Conservation (phyloP, 1,140 invertebrate species). For the Diploscapter pachys region DNA sequence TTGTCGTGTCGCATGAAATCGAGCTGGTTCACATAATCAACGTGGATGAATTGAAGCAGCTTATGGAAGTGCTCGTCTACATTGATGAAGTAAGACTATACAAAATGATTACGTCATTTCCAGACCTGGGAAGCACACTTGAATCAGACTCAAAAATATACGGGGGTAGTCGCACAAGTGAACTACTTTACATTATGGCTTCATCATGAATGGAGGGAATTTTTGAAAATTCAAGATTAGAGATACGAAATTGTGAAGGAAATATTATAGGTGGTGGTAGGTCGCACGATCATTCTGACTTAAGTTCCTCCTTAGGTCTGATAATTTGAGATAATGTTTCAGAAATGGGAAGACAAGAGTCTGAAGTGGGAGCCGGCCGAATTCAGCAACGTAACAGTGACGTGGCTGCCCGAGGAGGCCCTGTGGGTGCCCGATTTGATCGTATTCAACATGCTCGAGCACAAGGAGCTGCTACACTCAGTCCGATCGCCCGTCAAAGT, state of each 20-base stretch:
- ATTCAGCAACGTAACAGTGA: constrained; percentile 41
- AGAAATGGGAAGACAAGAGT: constrained; percentile 52
- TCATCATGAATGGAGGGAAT: too few species aligned
- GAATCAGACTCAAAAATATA: background rate
- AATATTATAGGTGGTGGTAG: background rate
- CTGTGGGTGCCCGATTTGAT: constrained; percentile 57
- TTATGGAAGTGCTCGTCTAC: constrained; percentile 43
- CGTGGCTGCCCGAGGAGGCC: constrained; percentile 47
- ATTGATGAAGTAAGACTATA: constrained; percentile 31
- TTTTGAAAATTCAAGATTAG: constrained; percentile 8
- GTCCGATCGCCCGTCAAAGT: constrained; percentile 40
- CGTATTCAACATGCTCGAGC: constrained; percentile 52
- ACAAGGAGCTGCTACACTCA: constrained; percentile 35
- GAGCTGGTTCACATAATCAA: constrained; percentile 42
- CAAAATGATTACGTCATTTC: background rate
- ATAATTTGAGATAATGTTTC: constrained; percentile 13
- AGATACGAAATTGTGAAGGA: constrained; percentile 5
- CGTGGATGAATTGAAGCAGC: constrained; percentile 42
- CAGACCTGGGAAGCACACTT: constrained; percentile 1
- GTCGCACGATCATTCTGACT: too few species aligned
- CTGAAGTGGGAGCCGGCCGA: constrained; percentile 45
- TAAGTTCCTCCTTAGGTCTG: background rate
- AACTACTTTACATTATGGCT: too few species aligned
- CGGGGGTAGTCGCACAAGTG: too few species aligned
- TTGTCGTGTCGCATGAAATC: constrained; percentile 36